Evolutionary conservation across 1,140 invertebrate genomes (phyloP).

Genomic region (Aphaenogaster ashmeadi): DNA sequence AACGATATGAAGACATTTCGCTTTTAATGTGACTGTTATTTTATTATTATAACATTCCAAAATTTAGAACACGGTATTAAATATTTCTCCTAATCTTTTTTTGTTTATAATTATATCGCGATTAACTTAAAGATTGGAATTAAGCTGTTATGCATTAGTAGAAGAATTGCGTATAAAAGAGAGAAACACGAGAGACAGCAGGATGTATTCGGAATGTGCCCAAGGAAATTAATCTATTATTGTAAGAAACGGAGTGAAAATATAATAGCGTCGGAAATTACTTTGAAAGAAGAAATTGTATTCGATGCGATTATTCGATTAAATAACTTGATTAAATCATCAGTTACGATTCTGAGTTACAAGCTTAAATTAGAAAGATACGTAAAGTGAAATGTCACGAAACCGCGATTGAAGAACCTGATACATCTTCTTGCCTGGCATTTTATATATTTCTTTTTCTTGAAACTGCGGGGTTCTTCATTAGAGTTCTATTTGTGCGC

Average conservation of each 20-base stretch:
- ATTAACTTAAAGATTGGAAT: conserved; percentile 22
- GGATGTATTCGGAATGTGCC: not conserved
- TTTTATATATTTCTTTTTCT: not conserved
- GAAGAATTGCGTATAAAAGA: not conserved
- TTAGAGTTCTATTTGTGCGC: not conserved
- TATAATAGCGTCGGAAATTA: not conserved
- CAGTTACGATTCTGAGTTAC: not conserved
- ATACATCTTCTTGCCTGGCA: not conserved
- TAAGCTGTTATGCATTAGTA: not conserved
- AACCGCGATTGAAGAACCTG: not conserved
- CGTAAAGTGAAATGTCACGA: not conserved
- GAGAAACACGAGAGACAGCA: not conserved
- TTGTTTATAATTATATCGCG: not conserved
- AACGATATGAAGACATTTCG: conserved; percentile 8
- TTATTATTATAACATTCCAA: conserved; percentile 1
- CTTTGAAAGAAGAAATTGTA: not conserved
- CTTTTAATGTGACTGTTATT: not conserved
- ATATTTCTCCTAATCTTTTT: not conserved
- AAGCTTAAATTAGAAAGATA: not conserved
- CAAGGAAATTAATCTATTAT: conserved; percentile 6
- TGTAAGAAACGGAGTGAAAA: not conserved
- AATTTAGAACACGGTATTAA: conserved; percentile 5
- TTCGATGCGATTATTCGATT: conserved; percentile 16
- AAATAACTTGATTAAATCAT: conserved; percentile 17
- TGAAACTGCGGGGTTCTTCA: not conserved